Conservation (phyloP, 2,113 vertebrate species). For the Mobula hypostoma region DNA sequence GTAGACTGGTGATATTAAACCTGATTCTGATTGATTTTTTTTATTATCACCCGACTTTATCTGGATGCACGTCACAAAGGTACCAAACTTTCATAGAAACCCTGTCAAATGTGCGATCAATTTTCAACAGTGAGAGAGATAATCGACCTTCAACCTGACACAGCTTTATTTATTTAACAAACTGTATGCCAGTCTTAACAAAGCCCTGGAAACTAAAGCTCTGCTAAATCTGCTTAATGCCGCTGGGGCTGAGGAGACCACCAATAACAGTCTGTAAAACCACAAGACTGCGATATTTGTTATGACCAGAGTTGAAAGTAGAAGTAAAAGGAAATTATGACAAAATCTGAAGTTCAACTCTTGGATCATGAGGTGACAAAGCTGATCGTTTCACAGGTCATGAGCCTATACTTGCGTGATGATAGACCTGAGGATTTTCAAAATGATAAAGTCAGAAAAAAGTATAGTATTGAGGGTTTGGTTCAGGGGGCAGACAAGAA, state of each 20-base stretch:
- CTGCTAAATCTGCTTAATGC: not conserved
- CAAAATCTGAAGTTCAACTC: not conserved
- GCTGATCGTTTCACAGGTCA: not conserved
- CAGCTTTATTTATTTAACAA: constrained; percentile 19
- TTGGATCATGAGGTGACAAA: not conserved
- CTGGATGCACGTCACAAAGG: not conserved
- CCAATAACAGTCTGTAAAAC: not conserved
- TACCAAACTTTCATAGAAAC: not conserved
- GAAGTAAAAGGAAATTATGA: not conserved
- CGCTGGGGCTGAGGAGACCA: not conserved
- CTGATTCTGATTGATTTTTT: too few relatives aligned
- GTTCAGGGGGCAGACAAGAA: not conserved
- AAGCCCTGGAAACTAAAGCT: not conserved
- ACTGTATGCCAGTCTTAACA: not conserved
- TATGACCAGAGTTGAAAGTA: not conserved
- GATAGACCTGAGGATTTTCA: not conserved
- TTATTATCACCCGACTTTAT: not conserved
- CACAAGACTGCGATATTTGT: not conserved
- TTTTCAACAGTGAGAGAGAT: not conserved
- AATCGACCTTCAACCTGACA: not conserved
- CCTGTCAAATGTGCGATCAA: not conserved
- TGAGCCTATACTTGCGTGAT: not conserved
- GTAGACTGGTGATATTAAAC: too few relatives aligned
- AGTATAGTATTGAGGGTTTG: not conserved
- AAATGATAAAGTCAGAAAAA: not conserved